A percentile compares a stretch with the other conserved stretches of the same genome.
Conservation (phyloP, 2,113 vertebrate species). For the Herpetotheres cachinnans region DNA sequence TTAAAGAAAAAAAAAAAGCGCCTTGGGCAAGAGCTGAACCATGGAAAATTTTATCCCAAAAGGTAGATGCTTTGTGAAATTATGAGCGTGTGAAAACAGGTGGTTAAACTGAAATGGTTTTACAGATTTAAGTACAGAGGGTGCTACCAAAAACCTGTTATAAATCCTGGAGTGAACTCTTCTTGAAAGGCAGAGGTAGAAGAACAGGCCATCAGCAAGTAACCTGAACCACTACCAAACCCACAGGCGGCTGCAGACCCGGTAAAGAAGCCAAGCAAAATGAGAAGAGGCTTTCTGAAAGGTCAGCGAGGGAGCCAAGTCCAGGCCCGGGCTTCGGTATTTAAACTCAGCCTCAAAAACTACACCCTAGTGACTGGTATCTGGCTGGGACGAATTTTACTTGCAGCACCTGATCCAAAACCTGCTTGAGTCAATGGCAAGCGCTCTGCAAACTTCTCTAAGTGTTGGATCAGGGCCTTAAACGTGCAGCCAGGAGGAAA, state of each 20-base stretch:
- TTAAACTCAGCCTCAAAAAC: not conserved
- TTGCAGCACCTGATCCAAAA: not conserved
- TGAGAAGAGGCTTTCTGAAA: not conserved
- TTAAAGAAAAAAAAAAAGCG: not conserved
- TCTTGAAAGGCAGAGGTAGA: constrained; percentile 17
- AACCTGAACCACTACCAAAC: constrained; percentile 9
- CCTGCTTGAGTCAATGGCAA: not conserved
- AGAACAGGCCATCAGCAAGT: not conserved
- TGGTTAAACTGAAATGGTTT: constrained; percentile 52
- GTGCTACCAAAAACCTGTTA: constrained; percentile 21
- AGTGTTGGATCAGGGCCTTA: not conserved
- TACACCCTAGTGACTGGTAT: not conserved
- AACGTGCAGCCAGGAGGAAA: not conserved
- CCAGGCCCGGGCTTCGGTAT: not conserved
- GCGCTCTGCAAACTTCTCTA: not conserved
- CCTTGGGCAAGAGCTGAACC: constrained; percentile 15
- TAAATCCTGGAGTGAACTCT: constrained; percentile 21
- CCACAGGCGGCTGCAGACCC: not conserved
- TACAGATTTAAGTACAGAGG: not conserved
- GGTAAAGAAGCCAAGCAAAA: not conserved
- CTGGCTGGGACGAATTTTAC: not conserved
- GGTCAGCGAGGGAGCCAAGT: not conserved
- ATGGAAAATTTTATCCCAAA: constrained; percentile 28
- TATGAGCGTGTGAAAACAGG: constrained; percentile 42
- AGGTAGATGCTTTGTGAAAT: not conserved